phyloP scores from a whole-genome alignment of 2,113 vertebrate species.

The Ahaetulla prasina region DNA sequence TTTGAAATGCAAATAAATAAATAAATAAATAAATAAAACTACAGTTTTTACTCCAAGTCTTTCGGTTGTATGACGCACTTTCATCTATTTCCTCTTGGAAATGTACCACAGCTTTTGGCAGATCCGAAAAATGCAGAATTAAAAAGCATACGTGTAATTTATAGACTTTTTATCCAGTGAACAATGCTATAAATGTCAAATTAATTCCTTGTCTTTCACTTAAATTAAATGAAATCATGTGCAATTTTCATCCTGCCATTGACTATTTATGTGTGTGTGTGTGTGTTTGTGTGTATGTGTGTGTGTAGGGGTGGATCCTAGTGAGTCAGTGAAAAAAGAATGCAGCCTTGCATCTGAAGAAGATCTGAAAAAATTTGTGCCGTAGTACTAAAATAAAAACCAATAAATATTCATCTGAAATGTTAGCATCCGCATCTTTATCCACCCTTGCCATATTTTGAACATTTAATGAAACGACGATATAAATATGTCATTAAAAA shows the following conservation, averaged over 20 bases:
- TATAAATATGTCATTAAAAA: conserved; percentile 11
- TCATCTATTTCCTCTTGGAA: conserved; percentile 26
- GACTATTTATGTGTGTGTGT: neutral
- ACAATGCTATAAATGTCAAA: neutral
- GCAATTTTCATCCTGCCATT: neutral
- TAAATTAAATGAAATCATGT: neutral
- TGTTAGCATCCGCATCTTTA: neutral
- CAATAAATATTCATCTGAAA: neutral
- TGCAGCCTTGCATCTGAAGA: neutral
- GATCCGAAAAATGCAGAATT: conserved; percentile 39
- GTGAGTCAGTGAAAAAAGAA: neutral
- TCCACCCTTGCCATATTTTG: neutral
- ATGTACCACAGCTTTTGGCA: conserved; percentile 8
- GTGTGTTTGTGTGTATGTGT: neutral
- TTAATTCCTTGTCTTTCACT: neutral
- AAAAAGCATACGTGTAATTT: neutral
- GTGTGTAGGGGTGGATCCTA: neutral
- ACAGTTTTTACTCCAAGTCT: conserved; percentile 6
- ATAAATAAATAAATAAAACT: neutral
- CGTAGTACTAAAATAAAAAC: neutral
- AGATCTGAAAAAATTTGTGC: neutral
- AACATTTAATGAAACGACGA: neutral
- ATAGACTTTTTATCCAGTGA: neutral
- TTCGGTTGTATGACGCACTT: neutral
- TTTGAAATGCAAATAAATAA: conserved; percentile 36